Base-by-base conservation (phyloP, 1,140 invertebrate genomes). In the Piezodorus guildinii region DNA sequence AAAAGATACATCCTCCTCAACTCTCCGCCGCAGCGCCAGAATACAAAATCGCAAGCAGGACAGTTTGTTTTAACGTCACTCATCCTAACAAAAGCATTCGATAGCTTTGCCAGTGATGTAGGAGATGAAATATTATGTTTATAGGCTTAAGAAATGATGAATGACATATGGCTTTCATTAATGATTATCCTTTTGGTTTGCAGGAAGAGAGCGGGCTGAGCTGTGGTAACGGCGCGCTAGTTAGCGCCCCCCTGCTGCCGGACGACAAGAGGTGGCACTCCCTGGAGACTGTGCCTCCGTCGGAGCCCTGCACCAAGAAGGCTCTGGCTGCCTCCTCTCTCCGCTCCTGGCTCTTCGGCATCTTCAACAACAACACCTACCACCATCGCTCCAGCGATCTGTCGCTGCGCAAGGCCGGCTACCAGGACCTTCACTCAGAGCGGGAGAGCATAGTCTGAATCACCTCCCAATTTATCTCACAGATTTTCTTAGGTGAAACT, bases 261-360 rank as follows among this genome's bases (percentile, higher is more conserved):
- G 75, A 80, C 70, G 73, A 80, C 23, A 87, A 87, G 73, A 79
- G 84, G 69, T 90, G 86, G 83, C 82, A 81, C 68, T 90, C 87
- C n/a, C 74, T 89, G 23, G 87, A 90, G 77, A 69, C 71, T 21
- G 69, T 73, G 12, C 80, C 82, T 67, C 76, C 85, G 21, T 39
- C 34, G 12, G 79, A 77, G 70, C 76, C 71, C 70, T 80, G 70
- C 69, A 74, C 72, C 69, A 76, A 69, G 63, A 72, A 68, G 49
- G 63, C 73, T 68, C 72, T 52, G 17, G 72, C 62, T 73, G 77
- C 72, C 72, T 72, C 61, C 74, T 78, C 61, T 69, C 73, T 80
- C 80, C 8, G 87, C 46, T 79, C 80, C 65, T 88, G 85, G 84
- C 72, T 88, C 30, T 78, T 83, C 17, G 83, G 83, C 62, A 74